Percentiles rank a stretch among this genome's conserved stretches.
phyloP scores from a whole-genome alignment of 1,140 invertebrate species.

The Drosophila melanica region DNA sequence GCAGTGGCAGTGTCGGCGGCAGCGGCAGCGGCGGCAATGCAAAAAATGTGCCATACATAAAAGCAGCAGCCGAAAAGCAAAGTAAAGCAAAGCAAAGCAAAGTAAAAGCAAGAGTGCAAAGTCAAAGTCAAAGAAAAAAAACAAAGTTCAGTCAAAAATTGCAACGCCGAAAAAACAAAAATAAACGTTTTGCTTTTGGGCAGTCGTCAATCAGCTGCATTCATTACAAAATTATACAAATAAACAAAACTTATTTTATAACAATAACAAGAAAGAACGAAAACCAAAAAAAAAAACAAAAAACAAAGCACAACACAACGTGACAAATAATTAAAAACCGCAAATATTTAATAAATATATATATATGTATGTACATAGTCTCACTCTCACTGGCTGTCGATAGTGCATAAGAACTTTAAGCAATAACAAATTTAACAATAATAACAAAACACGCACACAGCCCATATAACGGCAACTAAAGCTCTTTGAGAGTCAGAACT shows the following conservation, averaged over 20 bases:
- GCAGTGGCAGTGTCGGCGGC: constrained; percentile 10
- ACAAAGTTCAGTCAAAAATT: constrained; percentile 31
- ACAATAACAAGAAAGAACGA: too few species aligned
- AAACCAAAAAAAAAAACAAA: constrained; percentile 16
- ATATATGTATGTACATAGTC: constrained; percentile 9
- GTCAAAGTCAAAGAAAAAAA: constrained; percentile 50
- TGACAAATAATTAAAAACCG: constrained; percentile 37
- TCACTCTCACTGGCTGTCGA: constrained; percentile 11
- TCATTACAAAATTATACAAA: constrained; percentile 1
- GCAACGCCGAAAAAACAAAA: constrained; percentile 14
- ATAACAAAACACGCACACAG: constrained; percentile 35
- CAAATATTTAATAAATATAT: constrained; percentile 39
- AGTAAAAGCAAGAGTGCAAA: constrained; percentile 48
- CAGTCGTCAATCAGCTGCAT: constrained; percentile 3
- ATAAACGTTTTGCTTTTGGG: constrained; percentile 9
- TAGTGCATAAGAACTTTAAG: constrained; percentile 41
- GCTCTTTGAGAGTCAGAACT: constrained; percentile 24
- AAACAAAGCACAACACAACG: constrained; percentile 33
- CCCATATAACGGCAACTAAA: constrained; percentile 36
- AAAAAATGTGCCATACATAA: constrained; percentile 51
- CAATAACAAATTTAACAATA: constrained; percentile 30
- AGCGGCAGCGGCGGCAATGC: constrained; percentile 19
- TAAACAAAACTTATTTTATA: constrained; percentile 10
- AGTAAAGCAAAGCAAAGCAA: constrained; percentile 26
- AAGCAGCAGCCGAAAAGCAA: constrained; percentile 29